phyloP scores from a whole-genome alignment of 2,888 invertebrate species.

The Theristus sp. region DNA sequence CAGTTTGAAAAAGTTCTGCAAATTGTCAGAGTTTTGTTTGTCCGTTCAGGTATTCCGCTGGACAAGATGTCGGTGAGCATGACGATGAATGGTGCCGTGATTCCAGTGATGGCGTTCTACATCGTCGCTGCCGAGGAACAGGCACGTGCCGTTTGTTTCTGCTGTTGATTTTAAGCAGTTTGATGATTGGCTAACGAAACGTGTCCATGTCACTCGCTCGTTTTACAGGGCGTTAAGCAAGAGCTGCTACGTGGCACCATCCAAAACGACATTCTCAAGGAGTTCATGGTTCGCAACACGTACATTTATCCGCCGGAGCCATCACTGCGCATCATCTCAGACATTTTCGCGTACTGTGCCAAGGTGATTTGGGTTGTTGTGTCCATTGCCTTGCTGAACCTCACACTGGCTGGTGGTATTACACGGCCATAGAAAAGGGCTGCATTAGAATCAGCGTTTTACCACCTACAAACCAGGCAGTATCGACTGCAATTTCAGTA shows the following conservation, averaged over 20 bases:
- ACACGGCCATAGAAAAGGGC: too few relatives aligned
- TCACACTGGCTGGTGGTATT: too few relatives aligned
- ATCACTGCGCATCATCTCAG: constrained; percentile 42
- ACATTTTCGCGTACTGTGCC: constrained; percentile 41
- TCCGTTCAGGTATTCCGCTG: constrained; percentile 37
- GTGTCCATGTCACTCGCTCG: not conserved
- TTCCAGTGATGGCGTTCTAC: constrained; percentile 41
- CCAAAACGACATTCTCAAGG: constrained; percentile 45
- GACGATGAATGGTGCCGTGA: constrained; percentile 46
- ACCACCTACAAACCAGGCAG: too few relatives aligned
- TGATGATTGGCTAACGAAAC: not conserved
- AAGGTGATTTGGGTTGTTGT: constrained; percentile 18
- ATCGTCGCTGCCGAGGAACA: constrained; percentile 42
- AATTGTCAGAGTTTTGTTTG: not conserved
- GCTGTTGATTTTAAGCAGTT: not conserved
- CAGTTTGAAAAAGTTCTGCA: not conserved
- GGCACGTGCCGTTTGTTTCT: constrained; percentile 17
- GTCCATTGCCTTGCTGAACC: too few relatives aligned
- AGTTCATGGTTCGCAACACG: constrained; percentile 46
- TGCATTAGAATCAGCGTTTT: too few relatives aligned
- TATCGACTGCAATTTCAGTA: too few relatives aligned
- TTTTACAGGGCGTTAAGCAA: constrained; percentile 36
- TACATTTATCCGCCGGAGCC: constrained; percentile 45
- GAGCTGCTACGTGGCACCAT: constrained; percentile 41
- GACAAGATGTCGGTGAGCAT: constrained; percentile 43